Conservation (phyloP, 2,888 invertebrate species). For the Deilephila elpenor region DNA sequence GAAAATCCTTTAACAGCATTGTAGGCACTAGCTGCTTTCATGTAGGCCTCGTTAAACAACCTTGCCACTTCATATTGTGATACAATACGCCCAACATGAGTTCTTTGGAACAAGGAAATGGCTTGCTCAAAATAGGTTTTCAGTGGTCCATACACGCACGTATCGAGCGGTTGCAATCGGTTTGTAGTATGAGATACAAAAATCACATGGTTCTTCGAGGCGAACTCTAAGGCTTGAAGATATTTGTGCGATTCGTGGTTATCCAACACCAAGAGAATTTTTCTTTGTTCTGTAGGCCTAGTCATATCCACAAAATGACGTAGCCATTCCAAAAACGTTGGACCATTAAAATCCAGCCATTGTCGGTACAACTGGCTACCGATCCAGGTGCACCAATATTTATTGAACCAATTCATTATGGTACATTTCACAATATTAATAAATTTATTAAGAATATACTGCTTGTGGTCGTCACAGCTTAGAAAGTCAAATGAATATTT, state of each 20-base stretch:
- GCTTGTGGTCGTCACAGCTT: no score
- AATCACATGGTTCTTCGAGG: slow-evolving; percentile 39
- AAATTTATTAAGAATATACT: no score
- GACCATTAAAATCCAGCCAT: slow-evolving; percentile 42
- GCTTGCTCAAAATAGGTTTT: slow-evolving; percentile 50
- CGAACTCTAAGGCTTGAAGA: slow-evolving; percentile 38
- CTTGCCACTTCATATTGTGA: slow-evolving; percentile 48
- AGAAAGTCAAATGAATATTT: no score
- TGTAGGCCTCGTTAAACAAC: slow-evolving; percentile 49
- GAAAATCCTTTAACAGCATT: slow-evolving; percentile 41
- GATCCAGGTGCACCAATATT: slow-evolving; percentile 42
- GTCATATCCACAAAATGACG: slow-evolving; percentile 35
- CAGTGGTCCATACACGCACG: slow-evolving; percentile 50
- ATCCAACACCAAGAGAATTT: slow-evolving; percentile 36
- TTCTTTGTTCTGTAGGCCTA: slow-evolving; percentile 38
- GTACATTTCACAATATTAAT: no score
- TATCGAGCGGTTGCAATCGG: slow-evolving; percentile 54
- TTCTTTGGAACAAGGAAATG: slow-evolving; percentile 45
- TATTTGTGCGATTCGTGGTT: slow-evolving; percentile 39
- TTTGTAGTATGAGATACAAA: slow-evolving; percentile 45
- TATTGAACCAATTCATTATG: no score
- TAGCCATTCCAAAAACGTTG: slow-evolving; percentile 41
- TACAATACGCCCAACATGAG: slow-evolving; percentile 48
- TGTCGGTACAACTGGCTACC: slow-evolving; percentile 37
- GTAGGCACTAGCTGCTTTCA: slow-evolving; percentile 40